Base-by-base conservation (phyloP, 2,888 invertebrate genomes). In the Lasioglossum vierecki region DNA sequence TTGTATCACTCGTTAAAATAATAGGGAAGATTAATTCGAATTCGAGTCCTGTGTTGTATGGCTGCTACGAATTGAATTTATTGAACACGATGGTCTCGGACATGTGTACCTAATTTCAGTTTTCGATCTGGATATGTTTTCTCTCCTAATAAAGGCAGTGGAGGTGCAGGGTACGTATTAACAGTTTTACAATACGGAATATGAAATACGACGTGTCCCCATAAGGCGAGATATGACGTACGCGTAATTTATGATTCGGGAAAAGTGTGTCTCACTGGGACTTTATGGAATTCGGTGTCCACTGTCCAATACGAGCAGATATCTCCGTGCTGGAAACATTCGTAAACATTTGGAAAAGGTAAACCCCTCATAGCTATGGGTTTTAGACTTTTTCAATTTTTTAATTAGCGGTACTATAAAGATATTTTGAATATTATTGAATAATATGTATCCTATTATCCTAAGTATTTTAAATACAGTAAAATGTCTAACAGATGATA, bases 221-320 rank as follows among this genome's bases (percentile, higher is more conserved):
- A 87, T 89, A 89, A 80, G 89, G 88, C 79, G 70, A 77, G 87
- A 87, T 86, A 84, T 83, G 79, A 79, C 81, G 66, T 80, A 84
- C 78, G 68, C 82, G 71, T 83, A 87, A 91, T 92, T 92, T 91
- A 91, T 83, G 89, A 88, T 86, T 79, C 76, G 84, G 89, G 92
- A 90, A 86, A 87, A 88, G 89, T 88, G 84, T 86, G 84, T 68
- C 86, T 86, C 72, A 72, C 83, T 60, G 88, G 84, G 73, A 73
- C 26, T 79, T 63, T 73, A 82, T 82, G 89, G 85, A 84, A 87
- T 91, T 91, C 82, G 80, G 79, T 66, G 73, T 88, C 72, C 49
- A 66, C 53, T 30, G 72, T 77, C 41, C 49, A 49, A 39, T 71
- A 35, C 57, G n/a, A 78, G 80, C 82, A 44, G 78, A 79, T 72